Percentiles rank a stretch among this genome's conserved stretches.
These are phyloP conservation scores for Cisticola juncidis DNA, from an alignment of 2,113 vertebrate genomes.

Conservation along the genomic window DNA sequence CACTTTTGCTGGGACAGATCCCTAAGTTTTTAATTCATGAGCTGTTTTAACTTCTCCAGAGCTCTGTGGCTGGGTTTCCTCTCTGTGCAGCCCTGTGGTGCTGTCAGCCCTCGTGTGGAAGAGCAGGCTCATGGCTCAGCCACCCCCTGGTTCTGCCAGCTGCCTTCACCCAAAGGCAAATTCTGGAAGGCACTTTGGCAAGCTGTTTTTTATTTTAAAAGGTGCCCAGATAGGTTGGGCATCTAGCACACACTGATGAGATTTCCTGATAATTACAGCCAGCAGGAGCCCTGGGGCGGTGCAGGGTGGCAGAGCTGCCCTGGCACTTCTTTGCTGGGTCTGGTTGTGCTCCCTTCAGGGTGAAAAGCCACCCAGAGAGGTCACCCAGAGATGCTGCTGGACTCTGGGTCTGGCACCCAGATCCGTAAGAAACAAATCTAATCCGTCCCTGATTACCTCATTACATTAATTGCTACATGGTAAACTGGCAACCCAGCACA, in stretches of 20 bases:
- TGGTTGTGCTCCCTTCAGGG: background rate
- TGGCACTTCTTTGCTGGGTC: background rate
- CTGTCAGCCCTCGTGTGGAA: background rate
- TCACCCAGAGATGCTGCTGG: background rate
- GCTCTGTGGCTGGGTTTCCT: background rate
- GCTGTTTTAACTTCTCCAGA: background rate
- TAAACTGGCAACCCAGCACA: background rate
- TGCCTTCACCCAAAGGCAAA: background rate
- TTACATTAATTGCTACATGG: background rate
- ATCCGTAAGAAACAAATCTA: background rate
- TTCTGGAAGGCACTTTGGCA: background rate
- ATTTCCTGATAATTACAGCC: background rate
- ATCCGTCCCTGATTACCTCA: background rate
- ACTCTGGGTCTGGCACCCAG: background rate
- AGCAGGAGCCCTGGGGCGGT: background rate
- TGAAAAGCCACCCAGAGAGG: background rate
- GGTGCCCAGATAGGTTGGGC: background rate
- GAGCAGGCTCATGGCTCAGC: background rate
- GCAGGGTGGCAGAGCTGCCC: background rate
- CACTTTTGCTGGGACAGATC: background rate
- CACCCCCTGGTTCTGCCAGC: background rate
- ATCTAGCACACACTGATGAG: background rate
- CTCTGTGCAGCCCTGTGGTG: background rate
- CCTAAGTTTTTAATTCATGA: background rate
- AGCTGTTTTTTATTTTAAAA: background rate